A percentile compares a stretch with the other conserved stretches of the same genome.
phyloP scores from a whole-genome alignment of 2,888 invertebrate genomes.

The Aradus depressus region DNA sequence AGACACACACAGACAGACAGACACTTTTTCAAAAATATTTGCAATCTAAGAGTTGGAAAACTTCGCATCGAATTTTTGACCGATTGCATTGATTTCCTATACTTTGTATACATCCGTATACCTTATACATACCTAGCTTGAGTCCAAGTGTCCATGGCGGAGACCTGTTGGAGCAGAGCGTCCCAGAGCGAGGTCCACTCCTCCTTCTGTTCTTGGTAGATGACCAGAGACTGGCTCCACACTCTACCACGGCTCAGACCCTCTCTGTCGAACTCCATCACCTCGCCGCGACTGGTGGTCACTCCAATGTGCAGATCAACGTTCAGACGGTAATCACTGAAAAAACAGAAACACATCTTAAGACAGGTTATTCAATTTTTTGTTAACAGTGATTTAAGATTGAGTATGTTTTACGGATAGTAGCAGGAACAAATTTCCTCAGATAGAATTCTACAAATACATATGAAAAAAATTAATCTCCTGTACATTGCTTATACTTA shows the following conservation, averaged over 20 bases:
- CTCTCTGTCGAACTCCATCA: constrained; percentile 73
- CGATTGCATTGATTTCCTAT: too few relatives aligned
- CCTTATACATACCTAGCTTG: constrained; percentile 32
- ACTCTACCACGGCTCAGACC: constrained; percentile 47
- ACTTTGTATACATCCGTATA: neutral
- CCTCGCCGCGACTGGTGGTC: constrained; percentile 65
- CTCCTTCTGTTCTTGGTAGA: constrained; percentile 36
- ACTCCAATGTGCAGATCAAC: constrained; percentile 85
- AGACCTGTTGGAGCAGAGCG: constrained; percentile 51
- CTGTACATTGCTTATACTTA: constrained; percentile 38
- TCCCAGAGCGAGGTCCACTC: constrained; percentile 61
- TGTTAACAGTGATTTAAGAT: too few relatives aligned
- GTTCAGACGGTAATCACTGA: constrained; percentile 67
- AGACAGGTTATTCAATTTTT: too few relatives aligned
- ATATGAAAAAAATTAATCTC: too few relatives aligned
- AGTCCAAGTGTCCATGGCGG: constrained; percentile 37
- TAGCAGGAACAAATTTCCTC: too few relatives aligned
- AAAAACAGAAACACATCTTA: too few relatives aligned
- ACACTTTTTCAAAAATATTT: too few relatives aligned
- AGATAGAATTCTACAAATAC: too few relatives aligned
- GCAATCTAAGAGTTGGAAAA: too few relatives aligned
- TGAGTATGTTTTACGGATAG: too few relatives aligned
- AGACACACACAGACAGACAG: too few relatives aligned
- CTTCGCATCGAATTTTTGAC: too few relatives aligned
- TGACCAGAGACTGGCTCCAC: constrained; percentile 40